Base-by-base conservation (phyloP, 1,140 invertebrate genomes). In the Drosophila cardini region DNA sequence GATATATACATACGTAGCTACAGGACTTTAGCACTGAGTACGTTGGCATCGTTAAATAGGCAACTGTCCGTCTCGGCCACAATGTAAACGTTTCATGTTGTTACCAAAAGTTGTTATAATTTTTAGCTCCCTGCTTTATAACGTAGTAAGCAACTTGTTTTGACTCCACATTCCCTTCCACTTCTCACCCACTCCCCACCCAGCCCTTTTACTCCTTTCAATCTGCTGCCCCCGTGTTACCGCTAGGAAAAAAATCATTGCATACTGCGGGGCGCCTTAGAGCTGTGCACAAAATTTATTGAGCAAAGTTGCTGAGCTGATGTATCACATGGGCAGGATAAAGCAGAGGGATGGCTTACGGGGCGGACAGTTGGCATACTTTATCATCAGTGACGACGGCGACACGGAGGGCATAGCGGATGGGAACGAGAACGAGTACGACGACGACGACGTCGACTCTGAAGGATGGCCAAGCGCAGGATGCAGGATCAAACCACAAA, bases 401-500 rank as follows among this genome's bases (percentile, higher is more conserved):
- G 45, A 73, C 62, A 30, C 43, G 36, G 56, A 63, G 55, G 48
- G 36, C 72, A 71, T 42, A 55, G 64, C 72, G 55, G 67, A 72
- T 10, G 16, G 30, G 9, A 11, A n/a, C 64, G 75, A 52, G 64
- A 63, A 42, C 38, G 78, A 76, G 50, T 71, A 40, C 65, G 68
- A 79, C 69, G 75, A 76, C 55, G 75, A 40, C 70, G 68, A 79
- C 74, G 64, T 56, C 50, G 63, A 72, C 64, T 26, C 69, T 77
- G 69, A 78, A 72, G 73, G 76, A 77, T 74, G 58, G 71, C 58
- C 56, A 71, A 74, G 70, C 71, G 50, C 61, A 79, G 79, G 83
- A 84, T 87, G 84, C 84, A 87, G 84, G 85, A 89, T 89, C 84
- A 89, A 90, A 89, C 84, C 84, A 89, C 84, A 89, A 90, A 89